Conservation (phyloP, 2,113 vertebrate species). For the Platichthys flesus region DNA sequence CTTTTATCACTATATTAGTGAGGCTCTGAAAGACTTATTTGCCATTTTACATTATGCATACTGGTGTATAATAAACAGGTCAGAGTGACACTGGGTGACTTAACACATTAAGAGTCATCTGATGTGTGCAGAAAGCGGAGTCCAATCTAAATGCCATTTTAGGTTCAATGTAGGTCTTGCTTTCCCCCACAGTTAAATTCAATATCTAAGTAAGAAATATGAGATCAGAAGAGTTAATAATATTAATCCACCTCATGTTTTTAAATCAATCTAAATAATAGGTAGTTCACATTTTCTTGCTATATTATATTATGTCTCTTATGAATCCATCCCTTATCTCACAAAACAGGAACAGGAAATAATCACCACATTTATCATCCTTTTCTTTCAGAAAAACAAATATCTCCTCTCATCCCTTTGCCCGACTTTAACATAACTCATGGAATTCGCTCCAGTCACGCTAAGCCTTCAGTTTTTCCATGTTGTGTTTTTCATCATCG, state of each 20-base stretch:
- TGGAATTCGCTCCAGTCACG: conserved; percentile 49
- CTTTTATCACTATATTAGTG: not conserved
- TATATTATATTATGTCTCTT: no score
- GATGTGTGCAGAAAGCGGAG: conserved; percentile 34
- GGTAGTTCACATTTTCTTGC: no score
- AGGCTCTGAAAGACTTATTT: conserved; percentile 55
- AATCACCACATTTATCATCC: conserved; percentile 16
- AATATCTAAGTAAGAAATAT: not conserved
- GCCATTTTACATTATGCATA: conserved; percentile 52
- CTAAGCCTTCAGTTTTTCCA: conserved; percentile 25
- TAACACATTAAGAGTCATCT: conserved; percentile 42
- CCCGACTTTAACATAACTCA: conserved; percentile 50
- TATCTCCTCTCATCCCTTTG: conserved; percentile 41
- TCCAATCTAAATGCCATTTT: conserved; percentile 26
- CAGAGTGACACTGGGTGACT: conserved; percentile 47
- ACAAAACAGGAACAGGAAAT: not conserved
- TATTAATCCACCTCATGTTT: no score
- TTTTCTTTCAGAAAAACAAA: conserved; percentile 37
- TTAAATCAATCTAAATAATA: no score
- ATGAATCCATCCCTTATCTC: no score
- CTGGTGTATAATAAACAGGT: conserved; percentile 55
- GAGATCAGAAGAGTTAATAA: not conserved
- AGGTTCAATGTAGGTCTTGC: conserved; percentile 19
- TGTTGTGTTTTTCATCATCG: conserved; percentile 33
- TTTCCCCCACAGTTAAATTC: conserved; percentile 3